Conservation (phyloP, 1,140 invertebrate genomes). For the Calephelis virginiensis region DNA sequence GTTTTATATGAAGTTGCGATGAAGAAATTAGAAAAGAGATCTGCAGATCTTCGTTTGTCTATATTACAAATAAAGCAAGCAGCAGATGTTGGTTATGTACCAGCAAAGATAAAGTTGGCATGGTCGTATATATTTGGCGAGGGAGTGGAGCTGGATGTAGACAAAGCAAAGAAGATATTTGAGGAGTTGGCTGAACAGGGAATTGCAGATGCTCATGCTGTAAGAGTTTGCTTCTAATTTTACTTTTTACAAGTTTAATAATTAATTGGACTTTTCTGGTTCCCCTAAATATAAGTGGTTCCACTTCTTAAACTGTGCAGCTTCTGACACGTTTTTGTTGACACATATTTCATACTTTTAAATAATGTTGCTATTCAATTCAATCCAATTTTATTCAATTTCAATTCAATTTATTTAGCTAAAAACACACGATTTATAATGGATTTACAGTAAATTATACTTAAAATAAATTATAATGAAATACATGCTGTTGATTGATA, state of each 20-base stretch:
- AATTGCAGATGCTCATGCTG: conserved; percentile 93
- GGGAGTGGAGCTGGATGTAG: conserved; percentile 86
- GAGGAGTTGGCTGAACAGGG: conserved; percentile 87
- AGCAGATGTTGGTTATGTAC: conserved; percentile 87
- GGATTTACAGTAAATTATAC: too few relatives aligned
- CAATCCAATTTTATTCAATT: too few relatives aligned
- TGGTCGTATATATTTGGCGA: conserved; percentile 93
- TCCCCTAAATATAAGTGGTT: too few relatives aligned
- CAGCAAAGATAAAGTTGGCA: conserved; percentile 90
- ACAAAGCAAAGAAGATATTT: conserved; percentile 88
- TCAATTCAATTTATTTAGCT: too few relatives aligned
- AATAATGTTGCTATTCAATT: too few relatives aligned
- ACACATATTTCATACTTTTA: too few relatives aligned
- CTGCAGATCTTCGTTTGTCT: conserved; percentile 81
- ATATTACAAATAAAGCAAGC: conserved; percentile 86
- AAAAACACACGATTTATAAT: too few relatives aligned
- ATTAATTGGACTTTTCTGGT: too few relatives aligned
- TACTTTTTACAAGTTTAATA: background rate
- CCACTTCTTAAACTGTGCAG: too few relatives aligned
- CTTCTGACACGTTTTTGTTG: too few relatives aligned
- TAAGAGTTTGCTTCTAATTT: conserved; percentile 53
- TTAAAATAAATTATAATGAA: too few relatives aligned
- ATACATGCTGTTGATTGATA: too few relatives aligned
- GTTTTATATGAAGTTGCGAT: conserved; percentile 83
- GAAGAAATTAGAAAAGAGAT: conserved; percentile 82